phyloP scores from a whole-genome alignment of 2,113 vertebrate genomes.

The Lepidiolamprologus cunningtoni region DNA sequence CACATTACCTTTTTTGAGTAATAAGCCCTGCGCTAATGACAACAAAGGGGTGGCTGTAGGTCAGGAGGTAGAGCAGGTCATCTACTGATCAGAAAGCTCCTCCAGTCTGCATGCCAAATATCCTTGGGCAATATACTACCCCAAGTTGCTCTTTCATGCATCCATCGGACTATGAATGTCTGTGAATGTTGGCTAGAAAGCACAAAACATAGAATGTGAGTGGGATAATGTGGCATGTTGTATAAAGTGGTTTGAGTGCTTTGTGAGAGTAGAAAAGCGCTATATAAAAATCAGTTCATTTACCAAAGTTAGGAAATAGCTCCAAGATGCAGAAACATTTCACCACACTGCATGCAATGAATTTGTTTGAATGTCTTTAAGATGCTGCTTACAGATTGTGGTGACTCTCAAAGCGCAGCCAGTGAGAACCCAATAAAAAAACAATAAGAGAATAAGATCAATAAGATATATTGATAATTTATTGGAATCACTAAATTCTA shows the following conservation, averaged over 20 bases:
- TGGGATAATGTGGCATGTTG: background rate
- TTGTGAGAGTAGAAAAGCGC: background rate
- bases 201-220: background rate
- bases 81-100: background rate
- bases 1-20: background rate
- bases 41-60: background rate
- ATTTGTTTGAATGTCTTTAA: background rate
- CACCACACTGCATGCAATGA: background rate
- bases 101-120: background rate
- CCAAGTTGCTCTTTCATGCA: background rate
- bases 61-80: background rate
- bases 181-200: background rate
- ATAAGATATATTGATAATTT: background rate
- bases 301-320: background rate
- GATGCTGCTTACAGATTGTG: background rate
- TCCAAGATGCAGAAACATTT: background rate
- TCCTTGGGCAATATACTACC: background rate
- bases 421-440: background rate
- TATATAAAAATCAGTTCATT: background rate
- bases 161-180: background rate
- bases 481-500: background rate
- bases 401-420: background rate
- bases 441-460: background rate
- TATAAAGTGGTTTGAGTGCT: background rate
- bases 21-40: background rate